Percentiles rank a stretch among this genome's conserved stretches.
Conservation (phyloP, 2,797 vertebrate species). For the Parambassis ranga region DNA sequence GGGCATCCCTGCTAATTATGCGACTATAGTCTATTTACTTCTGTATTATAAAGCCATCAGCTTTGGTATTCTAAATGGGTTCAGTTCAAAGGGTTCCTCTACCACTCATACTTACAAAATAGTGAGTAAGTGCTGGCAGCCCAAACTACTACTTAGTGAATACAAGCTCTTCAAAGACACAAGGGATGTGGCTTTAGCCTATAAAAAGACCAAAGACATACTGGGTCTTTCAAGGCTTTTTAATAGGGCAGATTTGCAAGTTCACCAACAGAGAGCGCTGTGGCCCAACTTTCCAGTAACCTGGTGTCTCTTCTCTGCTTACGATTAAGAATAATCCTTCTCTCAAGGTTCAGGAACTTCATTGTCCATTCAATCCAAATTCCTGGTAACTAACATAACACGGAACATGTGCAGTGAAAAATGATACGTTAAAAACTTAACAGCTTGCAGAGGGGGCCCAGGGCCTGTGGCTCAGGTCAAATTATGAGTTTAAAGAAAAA, state of each 20-base stretch:
- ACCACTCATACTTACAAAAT: slow-evolving; percentile 73
- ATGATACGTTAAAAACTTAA: slow-evolving; percentile 76
- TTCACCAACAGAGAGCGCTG: slow-evolving; percentile 70
- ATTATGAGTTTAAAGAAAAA: slow-evolving; percentile 67
- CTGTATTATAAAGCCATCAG: slow-evolving; percentile 69
- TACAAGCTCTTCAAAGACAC: slow-evolving; percentile 73
- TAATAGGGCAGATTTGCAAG: slow-evolving; percentile 13
- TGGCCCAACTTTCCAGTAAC: slow-evolving; percentile 44
- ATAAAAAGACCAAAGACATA: slow-evolving; percentile 77
- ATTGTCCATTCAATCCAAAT: slow-evolving; percentile 77
- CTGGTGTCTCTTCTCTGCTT: slow-evolving; percentile 54
- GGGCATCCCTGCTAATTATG: slow-evolving; percentile 67
- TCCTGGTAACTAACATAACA: slow-evolving; percentile 76
- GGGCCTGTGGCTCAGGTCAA: slow-evolving; percentile 65
- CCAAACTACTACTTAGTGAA: slow-evolving; percentile 78
- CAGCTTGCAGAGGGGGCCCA: slow-evolving; percentile 75
- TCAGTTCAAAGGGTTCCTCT: slow-evolving; percentile 71
- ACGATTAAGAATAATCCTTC: slow-evolving; percentile 68
- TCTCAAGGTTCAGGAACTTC: slow-evolving; percentile 76
- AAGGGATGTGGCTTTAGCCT: slow-evolving; percentile 75
- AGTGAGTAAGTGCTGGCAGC: slow-evolving; percentile 72
- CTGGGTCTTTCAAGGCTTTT: slow-evolving; percentile 38
- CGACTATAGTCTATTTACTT: slow-evolving; percentile 64
- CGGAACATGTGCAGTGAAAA: slow-evolving; percentile 77
- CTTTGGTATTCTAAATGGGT: slow-evolving; percentile 64